These are phyloP conservation scores for Nasonia longicornis DNA, from an alignment of 1,140 invertebrate genomes.

Conservation along the genomic window DNA sequence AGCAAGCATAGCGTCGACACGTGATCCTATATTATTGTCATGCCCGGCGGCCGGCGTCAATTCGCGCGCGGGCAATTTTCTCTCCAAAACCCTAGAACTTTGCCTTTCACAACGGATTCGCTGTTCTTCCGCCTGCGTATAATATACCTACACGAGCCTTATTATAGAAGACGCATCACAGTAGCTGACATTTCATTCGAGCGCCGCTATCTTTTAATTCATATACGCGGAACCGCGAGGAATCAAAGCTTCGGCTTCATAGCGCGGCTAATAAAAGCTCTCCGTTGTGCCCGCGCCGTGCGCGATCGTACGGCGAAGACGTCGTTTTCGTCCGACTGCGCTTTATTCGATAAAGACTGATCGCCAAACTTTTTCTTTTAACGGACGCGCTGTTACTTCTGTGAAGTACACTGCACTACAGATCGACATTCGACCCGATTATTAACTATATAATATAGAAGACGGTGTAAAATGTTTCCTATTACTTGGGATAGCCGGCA, in stretches of 20 bases:
- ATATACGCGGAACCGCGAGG: not conserved
- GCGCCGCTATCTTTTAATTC: not conserved
- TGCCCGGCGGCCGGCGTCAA: not conserved
- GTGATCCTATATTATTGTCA: slow-evolving; percentile 11
- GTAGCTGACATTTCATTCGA: not conserved
- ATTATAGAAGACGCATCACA: no score
- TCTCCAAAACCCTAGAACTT: slow-evolving; percentile 3
- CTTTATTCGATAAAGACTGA: no score
- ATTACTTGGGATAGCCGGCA: no score
- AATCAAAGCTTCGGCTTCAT: not conserved
- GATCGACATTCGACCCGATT: no score
- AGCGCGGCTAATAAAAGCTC: not conserved
- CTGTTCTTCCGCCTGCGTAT: not conserved
- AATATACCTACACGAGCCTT: no score
- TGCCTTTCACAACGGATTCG: slow-evolving; percentile 3
- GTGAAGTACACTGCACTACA: no score
- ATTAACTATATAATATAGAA: no score
- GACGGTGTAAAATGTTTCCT: no score
- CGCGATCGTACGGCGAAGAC: not conserved
- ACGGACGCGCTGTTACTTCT: no score
- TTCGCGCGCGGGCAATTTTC: not conserved
- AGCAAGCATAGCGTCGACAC: slow-evolving; percentile 4
- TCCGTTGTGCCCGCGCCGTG: not conserved
- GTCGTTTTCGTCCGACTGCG: not conserved
- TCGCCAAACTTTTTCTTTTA: no score